phyloP scores from a whole-genome alignment of 92 coral and sea anemone genomes.

The Zoanthus sociatus region DNA sequence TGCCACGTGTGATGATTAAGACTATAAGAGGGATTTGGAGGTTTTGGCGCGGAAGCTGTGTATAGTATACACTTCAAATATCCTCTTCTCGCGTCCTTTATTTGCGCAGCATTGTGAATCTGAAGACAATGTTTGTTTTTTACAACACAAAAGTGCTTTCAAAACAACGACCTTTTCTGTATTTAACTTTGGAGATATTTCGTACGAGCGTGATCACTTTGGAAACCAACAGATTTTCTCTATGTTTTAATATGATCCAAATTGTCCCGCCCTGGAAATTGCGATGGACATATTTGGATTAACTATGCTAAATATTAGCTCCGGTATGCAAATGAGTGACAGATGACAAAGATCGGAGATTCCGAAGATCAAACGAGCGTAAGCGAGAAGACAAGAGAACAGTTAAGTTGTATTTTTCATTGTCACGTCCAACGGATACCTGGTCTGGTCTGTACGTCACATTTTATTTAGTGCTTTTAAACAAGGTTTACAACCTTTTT shows the following conservation, averaged over 20 bases:
- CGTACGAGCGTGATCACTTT: not conserved
- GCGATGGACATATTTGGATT: conserved; percentile 66
- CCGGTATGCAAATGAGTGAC: conserved; percentile 67
- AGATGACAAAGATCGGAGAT: conserved; percentile 55
- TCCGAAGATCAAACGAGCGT: conserved; percentile 68
- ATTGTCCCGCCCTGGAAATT: conserved; percentile 65
- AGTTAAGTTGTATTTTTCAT: not conserved
- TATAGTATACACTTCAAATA: not conserved
- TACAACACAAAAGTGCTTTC: not conserved
- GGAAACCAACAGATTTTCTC: not conserved
- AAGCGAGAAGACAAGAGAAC: conserved; percentile 61
- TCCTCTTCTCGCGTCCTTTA: not conserved
- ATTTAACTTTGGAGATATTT: not conserved
- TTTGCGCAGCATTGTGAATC: not conserved
- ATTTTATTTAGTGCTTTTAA: not conserved
- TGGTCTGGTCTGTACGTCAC: conserved; percentile 32
- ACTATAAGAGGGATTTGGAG: not conserved
- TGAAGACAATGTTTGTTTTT: not conserved
- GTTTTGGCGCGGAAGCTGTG: not conserved
- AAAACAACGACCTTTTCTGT: not conserved
- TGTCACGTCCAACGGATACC: conserved; percentile 26
- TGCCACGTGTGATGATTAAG: not conserved
- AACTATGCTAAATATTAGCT: conserved; percentile 69
- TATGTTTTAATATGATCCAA: not conserved
- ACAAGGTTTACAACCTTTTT: not conserved